Conservation (phyloP, 2,797 vertebrate species). For the Epinephelus awoara region DNA sequence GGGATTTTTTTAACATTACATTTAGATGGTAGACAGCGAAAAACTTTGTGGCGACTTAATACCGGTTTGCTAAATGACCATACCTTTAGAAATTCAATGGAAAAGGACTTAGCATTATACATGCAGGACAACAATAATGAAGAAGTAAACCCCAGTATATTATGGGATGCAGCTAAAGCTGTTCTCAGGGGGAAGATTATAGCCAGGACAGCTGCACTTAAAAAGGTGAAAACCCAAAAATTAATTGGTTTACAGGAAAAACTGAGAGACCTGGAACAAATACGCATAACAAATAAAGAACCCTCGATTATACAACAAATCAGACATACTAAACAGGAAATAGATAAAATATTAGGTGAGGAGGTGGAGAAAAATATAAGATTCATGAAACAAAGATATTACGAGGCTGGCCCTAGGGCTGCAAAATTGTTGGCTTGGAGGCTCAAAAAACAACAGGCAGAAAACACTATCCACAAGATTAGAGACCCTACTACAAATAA, state of each 20-base stretch:
- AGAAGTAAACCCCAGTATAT: background rate
- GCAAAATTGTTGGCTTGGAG: background rate
- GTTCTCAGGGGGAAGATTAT: conserved; percentile 21
- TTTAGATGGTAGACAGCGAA: background rate
- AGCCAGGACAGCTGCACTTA: background rate
- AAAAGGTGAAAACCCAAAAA: background rate
- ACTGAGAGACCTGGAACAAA: background rate
- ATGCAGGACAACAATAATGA: background rate
- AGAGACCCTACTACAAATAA: background rate
- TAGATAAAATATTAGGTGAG: conserved; percentile 2
- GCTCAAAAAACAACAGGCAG: conserved; percentile 19
- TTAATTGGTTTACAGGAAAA: background rate
- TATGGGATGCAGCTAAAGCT: conserved; percentile 29
- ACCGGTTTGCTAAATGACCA: background rate
- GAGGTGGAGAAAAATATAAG: conserved; percentile 19
- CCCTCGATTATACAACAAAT: conserved; percentile 1
- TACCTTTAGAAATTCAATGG: background rate
- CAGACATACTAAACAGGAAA: conserved; percentile 9
- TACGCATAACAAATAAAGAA: background rate
- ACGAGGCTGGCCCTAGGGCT: background rate
- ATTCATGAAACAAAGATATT: conserved; percentile 20
- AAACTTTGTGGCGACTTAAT: conserved; percentile 7
- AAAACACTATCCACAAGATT: background rate
- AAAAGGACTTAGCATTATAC: background rate
- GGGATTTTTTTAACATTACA: conserved; percentile 17